Percentiles rank a stretch among this genome's conserved stretches.
Conservation (phyloP, 2,888 invertebrate species). For the Palloptera scutellata region DNA sequence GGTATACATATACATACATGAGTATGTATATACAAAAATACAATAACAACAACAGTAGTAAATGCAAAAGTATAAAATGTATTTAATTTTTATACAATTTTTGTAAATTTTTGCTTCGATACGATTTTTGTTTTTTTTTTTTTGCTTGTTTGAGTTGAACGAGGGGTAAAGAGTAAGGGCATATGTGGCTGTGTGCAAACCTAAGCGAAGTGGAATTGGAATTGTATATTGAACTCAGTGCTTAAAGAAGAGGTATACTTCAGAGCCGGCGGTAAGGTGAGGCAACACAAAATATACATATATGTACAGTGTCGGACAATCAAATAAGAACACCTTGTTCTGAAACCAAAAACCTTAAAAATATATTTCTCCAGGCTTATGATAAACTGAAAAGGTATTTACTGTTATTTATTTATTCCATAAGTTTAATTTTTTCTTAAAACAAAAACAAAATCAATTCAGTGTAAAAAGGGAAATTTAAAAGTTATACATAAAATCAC, state of each 20-base stretch:
- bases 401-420: no score
- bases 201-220: background rate
- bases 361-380: no score
- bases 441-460: no score
- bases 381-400: no score
- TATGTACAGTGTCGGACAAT: no score
- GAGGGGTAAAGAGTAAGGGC: background rate
- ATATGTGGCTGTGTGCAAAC: background rate
- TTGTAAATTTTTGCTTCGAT: slow-evolving; percentile 16
- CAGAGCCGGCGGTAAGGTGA: background rate
- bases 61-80: slow-evolving; percentile 16
- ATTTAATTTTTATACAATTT: slow-evolving; percentile 25
- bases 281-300: background rate
- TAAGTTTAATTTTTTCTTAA: no score
- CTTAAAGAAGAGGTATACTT: background rate
- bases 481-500: no score
- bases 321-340: no score
- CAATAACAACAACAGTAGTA: slow-evolving; percentile 10
- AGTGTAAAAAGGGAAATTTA: no score
- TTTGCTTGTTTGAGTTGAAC: background rate
- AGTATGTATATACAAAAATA: no score
- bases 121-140: slow-evolving; percentile 5
- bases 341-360: no score
- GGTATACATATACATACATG: background rate
- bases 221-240: slow-evolving; percentile 8